These are phyloP conservation scores for Tenthredo distinguenda DNA, from an alignment of 2,888 invertebrate genomes.

Conservation along the genomic window DNA sequence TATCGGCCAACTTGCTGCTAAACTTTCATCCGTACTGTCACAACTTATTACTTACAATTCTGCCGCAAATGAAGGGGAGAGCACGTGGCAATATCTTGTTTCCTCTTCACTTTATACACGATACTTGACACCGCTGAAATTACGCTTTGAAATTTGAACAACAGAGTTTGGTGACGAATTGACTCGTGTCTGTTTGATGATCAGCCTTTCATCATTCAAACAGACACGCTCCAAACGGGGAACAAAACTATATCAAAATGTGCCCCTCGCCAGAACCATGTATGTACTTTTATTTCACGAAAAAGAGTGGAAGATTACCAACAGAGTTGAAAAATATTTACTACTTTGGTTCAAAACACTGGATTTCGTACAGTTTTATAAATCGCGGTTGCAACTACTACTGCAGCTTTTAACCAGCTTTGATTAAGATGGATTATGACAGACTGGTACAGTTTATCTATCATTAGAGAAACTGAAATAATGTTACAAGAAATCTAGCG, in stretches of 20 bases:
- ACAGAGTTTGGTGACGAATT: not conserved
- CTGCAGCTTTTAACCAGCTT: not conserved
- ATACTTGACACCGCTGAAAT: not conserved
- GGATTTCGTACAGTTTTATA: not conserved
- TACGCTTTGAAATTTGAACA: not conserved
- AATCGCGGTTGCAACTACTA: not conserved
- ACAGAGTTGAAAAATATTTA: not conserved
- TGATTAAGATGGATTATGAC: conserved; percentile 31
- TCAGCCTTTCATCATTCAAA: not conserved
- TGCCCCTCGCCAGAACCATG: not conserved
- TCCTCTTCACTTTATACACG: not conserved
- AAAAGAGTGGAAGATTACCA: not conserved
- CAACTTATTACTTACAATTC: conserved; percentile 1
- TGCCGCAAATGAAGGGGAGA: not conserved
- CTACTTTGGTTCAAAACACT: not conserved
- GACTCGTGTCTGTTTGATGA: not conserved
- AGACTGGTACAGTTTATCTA: conserved; percentile 24
- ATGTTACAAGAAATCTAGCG: not conserved
- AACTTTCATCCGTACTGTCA: conserved; percentile 22
- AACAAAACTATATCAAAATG: not conserved
- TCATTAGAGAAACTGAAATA: conserved; percentile 12
- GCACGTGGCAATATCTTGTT: not conserved
- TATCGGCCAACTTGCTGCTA: conserved; percentile 3
- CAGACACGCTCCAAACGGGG: not conserved
- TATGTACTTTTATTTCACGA: not conserved